phyloP scores from a whole-genome alignment of 2,113 vertebrate genomes.

The Octodon degus region DNA sequence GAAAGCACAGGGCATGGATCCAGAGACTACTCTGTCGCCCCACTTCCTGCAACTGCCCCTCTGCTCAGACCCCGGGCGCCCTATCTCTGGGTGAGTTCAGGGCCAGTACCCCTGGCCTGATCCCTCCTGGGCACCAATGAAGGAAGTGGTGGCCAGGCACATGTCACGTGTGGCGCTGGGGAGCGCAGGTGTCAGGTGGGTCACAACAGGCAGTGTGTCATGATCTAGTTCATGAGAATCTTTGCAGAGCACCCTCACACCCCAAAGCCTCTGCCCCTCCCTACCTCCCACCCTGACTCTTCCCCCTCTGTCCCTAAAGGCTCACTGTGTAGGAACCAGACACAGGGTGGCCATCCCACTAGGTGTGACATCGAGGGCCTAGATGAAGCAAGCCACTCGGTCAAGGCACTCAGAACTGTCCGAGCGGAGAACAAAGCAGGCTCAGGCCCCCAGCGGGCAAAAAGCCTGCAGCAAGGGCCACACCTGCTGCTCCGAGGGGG shows the following conservation, averaged over 20 bases:
- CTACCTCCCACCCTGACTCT: neutral
- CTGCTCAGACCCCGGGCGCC: rapidly evolving
- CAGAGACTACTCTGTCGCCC: rapidly evolving
- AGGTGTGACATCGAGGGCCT: neutral
- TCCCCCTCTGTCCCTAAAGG: neutral
- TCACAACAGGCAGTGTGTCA: rapidly evolving
- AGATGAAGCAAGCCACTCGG: neutral
- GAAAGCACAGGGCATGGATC: neutral
- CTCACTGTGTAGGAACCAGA: rapidly evolving
- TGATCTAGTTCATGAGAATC: neutral
- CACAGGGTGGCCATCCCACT: rapidly evolving
- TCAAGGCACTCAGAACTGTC: neutral
- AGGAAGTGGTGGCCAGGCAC: neutral
- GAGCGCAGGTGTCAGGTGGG: neutral
- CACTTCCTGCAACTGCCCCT: rapidly evolving
- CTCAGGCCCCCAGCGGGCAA: neutral
- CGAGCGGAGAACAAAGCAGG: too few species aligned
- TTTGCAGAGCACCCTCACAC: rapidly evolving
- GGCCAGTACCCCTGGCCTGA: neutral
- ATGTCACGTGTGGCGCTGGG: rapidly evolving
- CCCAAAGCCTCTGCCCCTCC: neutral
- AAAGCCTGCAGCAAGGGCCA: too few species aligned
- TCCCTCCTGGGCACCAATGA: rapidly evolving
- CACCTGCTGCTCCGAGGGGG: rapidly evolving
- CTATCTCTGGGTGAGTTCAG: neutral